Conservation (phyloP, 2,113 vertebrate genomes). For the Dolichallabes microphthalmus region DNA sequence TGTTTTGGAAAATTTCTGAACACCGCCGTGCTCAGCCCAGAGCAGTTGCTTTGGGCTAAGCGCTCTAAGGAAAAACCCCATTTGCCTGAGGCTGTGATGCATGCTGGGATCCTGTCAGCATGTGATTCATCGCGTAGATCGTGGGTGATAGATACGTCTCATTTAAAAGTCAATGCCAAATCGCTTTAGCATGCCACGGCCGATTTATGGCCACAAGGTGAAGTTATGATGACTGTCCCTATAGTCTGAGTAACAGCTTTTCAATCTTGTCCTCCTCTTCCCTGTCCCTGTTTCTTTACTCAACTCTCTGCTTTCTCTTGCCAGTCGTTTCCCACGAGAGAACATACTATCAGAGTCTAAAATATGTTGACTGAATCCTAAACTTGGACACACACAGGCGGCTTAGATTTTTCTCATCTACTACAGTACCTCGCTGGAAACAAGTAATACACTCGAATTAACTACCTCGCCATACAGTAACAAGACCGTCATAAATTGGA, state of each 20-base stretch:
- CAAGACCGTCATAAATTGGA: background rate
- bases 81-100: background rate
- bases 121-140: conserved; percentile 65
- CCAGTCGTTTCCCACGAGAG: background rate
- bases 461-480: background rate
- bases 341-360: conserved; percentile 2
- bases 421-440: background rate
- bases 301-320: background rate
- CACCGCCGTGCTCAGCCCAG: background rate
- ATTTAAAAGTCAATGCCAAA: conserved; percentile 73
- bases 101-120: conserved; percentile 57
- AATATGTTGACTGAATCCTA: conserved; percentile 39
- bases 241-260: conserved; percentile 49
- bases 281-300: background rate
- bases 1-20: background rate
- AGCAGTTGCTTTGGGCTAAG: background rate
- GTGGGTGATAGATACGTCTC: conserved; percentile 63
- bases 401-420: background rate
- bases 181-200: conserved; percentile 56
- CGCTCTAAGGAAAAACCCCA: background rate
- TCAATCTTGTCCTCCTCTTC: conserved; percentile 17
- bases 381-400: conserved; percentile 17
- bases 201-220: conserved; percentile 60
- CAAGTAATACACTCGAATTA: background rate
- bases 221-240: conserved; percentile 62